Evolutionary conservation across 2,888 invertebrate species (phyloP).

Genomic region (Drosophila anomalipes): DNA sequence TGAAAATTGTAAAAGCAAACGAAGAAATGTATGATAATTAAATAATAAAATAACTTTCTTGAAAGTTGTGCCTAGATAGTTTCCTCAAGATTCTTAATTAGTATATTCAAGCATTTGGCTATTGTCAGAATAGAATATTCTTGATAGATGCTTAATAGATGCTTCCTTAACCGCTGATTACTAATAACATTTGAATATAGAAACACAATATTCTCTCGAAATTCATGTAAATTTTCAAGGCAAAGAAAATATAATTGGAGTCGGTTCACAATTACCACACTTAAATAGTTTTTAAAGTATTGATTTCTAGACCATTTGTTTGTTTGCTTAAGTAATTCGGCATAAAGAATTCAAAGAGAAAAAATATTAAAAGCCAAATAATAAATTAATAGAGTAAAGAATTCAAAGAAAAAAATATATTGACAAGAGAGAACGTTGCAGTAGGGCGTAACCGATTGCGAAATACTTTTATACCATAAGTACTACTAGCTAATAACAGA

Average conservation of each 20-base stretch:
- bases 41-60: conserved; percentile 1
- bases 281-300: background rate
- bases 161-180: background rate
- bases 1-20: background rate
- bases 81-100: background rate
- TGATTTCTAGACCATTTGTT: background rate
- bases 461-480: too few relatives aligned
- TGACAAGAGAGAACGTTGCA: too few relatives aligned
- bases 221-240: background rate
- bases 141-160: background rate
- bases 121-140: background rate
- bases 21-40: conserved; percentile 1
- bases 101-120: background rate
- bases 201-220: background rate
- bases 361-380: background rate
- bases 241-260: background rate
- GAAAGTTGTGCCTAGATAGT: background rate
- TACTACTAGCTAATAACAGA: too few relatives aligned
- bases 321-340: conserved; percentile 7
- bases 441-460: too few relatives aligned
- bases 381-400: conserved; percentile 7
- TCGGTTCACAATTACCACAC: background rate
- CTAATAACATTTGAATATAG: background rate
- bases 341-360: background rate
- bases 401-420: background rate